phyloP scores from a whole-genome alignment of 2,113 vertebrate species.

The Lethenteron reissneri region DNA sequence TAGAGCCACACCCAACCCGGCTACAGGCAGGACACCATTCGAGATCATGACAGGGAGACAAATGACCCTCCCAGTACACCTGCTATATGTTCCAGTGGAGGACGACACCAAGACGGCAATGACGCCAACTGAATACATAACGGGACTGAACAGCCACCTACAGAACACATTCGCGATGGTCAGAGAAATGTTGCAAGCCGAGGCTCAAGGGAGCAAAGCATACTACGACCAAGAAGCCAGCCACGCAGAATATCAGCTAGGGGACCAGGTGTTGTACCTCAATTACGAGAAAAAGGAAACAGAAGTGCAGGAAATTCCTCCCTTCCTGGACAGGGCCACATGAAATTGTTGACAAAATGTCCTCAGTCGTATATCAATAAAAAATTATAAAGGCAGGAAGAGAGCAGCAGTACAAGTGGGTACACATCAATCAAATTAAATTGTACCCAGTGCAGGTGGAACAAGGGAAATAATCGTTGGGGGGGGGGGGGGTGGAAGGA shows the following conservation, averaged over 20 bases:
- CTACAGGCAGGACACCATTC: constrained; percentile 9
- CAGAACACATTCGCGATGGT: constrained; percentile 1
- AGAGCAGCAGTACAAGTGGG: too few relatives aligned
- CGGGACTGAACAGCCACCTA: constrained; percentile 7
- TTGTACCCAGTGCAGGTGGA: too few relatives aligned
- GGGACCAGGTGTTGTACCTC: constrained; percentile 8
- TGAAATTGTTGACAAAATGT: background rate
- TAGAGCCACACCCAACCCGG: constrained; percentile 7
- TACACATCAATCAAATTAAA: too few relatives aligned
- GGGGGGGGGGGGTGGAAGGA: too few relatives aligned
- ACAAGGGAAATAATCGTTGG: too few relatives aligned
- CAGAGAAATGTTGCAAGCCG: background rate
- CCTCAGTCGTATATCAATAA: background rate
- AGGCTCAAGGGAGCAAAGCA: constrained; percentile 5
- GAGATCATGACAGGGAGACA: constrained; percentile 10
- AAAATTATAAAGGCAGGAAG: too few relatives aligned
- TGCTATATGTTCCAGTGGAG: constrained; percentile 7
- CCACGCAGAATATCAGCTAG: constrained; percentile 1
- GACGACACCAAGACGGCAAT: background rate
- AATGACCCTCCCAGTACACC: constrained; percentile 10
- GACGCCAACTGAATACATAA: background rate
- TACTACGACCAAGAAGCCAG: constrained; percentile 10
- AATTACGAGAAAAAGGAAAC: background rate
- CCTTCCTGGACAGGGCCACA: background rate
- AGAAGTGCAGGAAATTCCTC: too few relatives aligned